phyloP scores from a whole-genome alignment of 1,140 invertebrate species.

The Fopius arisanus region DNA sequence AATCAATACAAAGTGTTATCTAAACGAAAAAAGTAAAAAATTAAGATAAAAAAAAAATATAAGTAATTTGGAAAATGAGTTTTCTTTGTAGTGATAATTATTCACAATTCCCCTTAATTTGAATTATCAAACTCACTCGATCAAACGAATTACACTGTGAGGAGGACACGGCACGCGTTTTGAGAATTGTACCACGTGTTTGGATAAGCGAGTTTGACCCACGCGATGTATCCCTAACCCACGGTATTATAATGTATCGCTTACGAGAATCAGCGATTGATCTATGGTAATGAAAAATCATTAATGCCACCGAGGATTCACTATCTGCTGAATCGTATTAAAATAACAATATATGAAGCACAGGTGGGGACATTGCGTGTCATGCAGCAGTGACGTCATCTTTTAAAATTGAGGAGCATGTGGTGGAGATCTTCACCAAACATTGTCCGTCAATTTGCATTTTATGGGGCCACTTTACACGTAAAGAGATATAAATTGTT shows the following conservation, averaged over 20 bases:
- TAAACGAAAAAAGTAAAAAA: too few species aligned
- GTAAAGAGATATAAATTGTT: constrained; percentile 5
- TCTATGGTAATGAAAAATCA: constrained; percentile 61
- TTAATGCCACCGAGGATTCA: constrained; percentile 53
- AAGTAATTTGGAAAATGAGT: not conserved
- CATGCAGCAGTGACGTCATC: constrained; percentile 12
- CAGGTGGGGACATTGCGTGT: constrained; percentile 35
- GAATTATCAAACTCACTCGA: not conserved
- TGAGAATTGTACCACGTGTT: constrained; percentile 43
- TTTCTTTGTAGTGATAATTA: not conserved
- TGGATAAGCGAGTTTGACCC: not conserved
- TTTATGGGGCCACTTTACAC: not conserved
- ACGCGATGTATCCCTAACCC: constrained; percentile 25
- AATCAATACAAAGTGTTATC: too few species aligned
- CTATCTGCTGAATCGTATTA: constrained; percentile 46
- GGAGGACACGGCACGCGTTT: constrained; percentile 17
- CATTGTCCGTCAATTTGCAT: constrained; percentile 5
- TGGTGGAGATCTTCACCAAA: not conserved
- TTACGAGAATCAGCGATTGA: constrained; percentile 47
- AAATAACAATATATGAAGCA: constrained; percentile 50
- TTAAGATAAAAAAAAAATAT: not conserved
- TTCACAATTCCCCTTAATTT: not conserved
- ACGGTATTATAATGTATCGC: constrained; percentile 21
- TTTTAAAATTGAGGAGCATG: not conserved
- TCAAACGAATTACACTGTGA: not conserved